Conservation (phyloP, 1,140 invertebrate genomes). For the Lepidurus couesii region DNA sequence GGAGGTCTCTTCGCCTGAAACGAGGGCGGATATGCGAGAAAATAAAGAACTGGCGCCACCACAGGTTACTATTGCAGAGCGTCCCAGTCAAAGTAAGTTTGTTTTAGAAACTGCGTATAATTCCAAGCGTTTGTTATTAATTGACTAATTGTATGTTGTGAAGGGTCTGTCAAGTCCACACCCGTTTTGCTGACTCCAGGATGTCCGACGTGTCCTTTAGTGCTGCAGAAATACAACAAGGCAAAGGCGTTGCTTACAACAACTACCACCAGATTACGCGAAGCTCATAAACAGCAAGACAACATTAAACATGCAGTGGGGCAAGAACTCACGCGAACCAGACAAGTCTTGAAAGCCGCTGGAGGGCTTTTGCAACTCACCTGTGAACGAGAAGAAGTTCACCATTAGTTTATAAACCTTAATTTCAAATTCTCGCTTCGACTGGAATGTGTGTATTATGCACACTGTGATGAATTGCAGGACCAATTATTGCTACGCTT, state of each 20-base stretch:
- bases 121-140: not conserved
- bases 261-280: not conserved
- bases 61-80: not conserved
- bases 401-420: not conserved
- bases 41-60: not conserved
- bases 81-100: not conserved
- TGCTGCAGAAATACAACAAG: slow-evolving; percentile 10
- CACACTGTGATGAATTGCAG: slow-evolving; percentile 23
- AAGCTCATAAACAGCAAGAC: not conserved
- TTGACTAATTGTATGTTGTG: not conserved
- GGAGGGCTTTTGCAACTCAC: slow-evolving; percentile 4
- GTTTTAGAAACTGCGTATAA: not conserved
- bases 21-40: not conserved
- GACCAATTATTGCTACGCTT: not conserved
- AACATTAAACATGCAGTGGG: not conserved
- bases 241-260: not conserved
- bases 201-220: not conserved
- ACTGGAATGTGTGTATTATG: not conserved
- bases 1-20: slow-evolving; percentile 27
- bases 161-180: not conserved
- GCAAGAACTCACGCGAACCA: not conserved
- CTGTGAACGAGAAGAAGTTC: not conserved
- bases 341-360: slow-evolving; percentile 6
- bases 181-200: not conserved
- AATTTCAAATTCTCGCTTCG: not conserved